Percentiles rank a stretch among this genome's conserved stretches.
Evolutionary conservation across 2,888 invertebrate species (phyloP).

Genomic region (Parelbella ahira): DNA sequence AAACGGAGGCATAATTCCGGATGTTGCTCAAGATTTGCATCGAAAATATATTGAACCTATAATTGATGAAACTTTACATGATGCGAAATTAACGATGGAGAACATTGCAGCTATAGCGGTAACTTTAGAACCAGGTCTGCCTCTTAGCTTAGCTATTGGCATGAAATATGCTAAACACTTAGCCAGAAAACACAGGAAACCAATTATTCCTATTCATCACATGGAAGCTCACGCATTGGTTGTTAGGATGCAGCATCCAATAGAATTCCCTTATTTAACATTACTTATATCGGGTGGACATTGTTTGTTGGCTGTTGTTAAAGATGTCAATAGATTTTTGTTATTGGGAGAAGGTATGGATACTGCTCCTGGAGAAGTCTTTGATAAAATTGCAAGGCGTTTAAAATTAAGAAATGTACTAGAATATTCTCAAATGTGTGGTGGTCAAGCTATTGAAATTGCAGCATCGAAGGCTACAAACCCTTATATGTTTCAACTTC

Average conservation of each 20-base stretch:
- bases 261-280: conserved; percentile 93
- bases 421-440: conserved; percentile 87
- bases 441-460: conserved; percentile 92
- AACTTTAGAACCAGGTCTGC: conserved; percentile 92
- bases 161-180: conserved; percentile 91
- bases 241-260: conserved; percentile 85
- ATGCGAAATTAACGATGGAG: conserved; percentile 81
- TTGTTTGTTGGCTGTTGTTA: conserved; percentile 89
- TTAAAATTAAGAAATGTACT: conserved; percentile 89
- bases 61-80: conserved; percentile 84
- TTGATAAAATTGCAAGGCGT: conserved; percentile 94
- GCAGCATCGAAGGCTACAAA: conserved; percentile 86
- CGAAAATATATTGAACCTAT: conserved; percentile 86
- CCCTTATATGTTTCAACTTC: conserved; percentile 84
- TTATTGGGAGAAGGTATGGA: conserved; percentile 90
- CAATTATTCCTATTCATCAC: conserved; percentile 98
- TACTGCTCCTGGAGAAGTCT: conserved; percentile 95
- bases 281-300: conserved; percentile 97
- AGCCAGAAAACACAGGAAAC: conserved; percentile 84
- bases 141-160: conserved; percentile 89
- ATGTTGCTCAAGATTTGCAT: conserved; percentile 92
- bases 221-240: conserved; percentile 99
- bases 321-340: conserved; percentile 87
- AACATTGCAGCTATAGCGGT: conserved; percentile 93
- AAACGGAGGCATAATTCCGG: conserved; percentile 95